Evolutionary conservation across 1,140 invertebrate species (phyloP), one percentile per base, ranked within the genome.

Genomic region (Penaeus indicus): DNA sequence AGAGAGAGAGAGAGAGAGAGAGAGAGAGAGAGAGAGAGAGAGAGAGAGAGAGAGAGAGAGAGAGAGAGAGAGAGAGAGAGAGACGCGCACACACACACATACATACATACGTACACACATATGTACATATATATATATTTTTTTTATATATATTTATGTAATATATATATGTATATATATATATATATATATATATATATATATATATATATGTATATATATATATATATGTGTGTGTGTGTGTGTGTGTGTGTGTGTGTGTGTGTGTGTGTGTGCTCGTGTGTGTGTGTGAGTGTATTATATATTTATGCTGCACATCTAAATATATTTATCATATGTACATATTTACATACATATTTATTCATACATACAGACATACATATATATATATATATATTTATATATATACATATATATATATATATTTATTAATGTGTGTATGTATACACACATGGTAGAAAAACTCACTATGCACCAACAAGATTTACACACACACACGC

Each of bases 131-230:
- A n/a, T n/a, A n/a, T n/a, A n/a, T n/a, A n/a, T n/a, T n/a, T n/a
- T n/a, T n/a, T n/a, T n/a, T n/a, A n/a, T n/a, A n/a, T 64, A 64
- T 64, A 64, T 64, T 21, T 64, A 64, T 64, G n/a, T 64, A 64
- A 64, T 64, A 64, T 64, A 64, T 64, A 64, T 64, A 64, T 64
- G n/a, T 64, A 64, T 64, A 64, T 64, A 64, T 64, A 64, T 64
- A 64, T 64, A 64, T 64, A 64, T 64, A 64, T 64, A 64, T 64
- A 64, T 64, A 64, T 64, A 64, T 4, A 64, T 64, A 64, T 64
- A 4, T 64, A 64, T 64, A 64, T 64, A 64, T 64, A 64, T 64
- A 64, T 64, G n/a, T 64, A 64, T 64, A 64, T 64, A 64, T 64
- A 64, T 64, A 64, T 64, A 64, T 64, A 64, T 64, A 64, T 64